Base-by-base conservation (phyloP, 2,888 invertebrate genomes). In the Apantesis nais region DNA sequence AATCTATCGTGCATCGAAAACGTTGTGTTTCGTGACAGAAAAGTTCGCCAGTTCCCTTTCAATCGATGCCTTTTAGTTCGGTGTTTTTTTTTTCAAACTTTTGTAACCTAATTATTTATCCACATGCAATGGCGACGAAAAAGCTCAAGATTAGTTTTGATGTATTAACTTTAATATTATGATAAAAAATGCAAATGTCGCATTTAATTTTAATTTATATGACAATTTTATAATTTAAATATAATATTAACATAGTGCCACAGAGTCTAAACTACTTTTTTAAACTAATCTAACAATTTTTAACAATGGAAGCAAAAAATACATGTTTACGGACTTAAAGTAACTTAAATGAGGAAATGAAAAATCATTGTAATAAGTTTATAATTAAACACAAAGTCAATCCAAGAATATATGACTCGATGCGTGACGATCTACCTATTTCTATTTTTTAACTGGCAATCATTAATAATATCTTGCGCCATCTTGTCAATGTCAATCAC, bases 1-100 rank as follows among this genome's bases (percentile, higher is more conserved):
- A 93, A 92, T 91, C 91, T 93, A 93, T 92, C 93, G 93, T 92
- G 93, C 89, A 91, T 92, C 84, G 88, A 86, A 88, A 85, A 78
- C 73, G 76, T 85, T n/a, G n/a, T 86, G 86, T 86, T 87, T 93
- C 93, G 93, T 93, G 93, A 91, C 92, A 88, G 83, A 86, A 88
- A 93, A 82, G 70, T 82, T 82, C 58, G 79, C 76, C 83, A 88
- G 88, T 88, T 90, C 81, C 78, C 84, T 88, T 89, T 89, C 92
- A 92, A 93, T 93, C 93, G 81, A 82, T 92, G 90, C 86, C 86
- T 90, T 90, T 89, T 86, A 86, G 87, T 89, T 89, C 81, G 84
- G 83, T 83, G 81, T 77, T 82, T 83, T 82, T 83, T 76, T 83
- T 83, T 83, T 75, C 48, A 48, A 76, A 82, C 82, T 82, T 84